Evolutionary conservation across 2,888 invertebrate genomes (phyloP), one percentile per base, ranked within the genome.

Genomic region (Orthosia incerta): DNA sequence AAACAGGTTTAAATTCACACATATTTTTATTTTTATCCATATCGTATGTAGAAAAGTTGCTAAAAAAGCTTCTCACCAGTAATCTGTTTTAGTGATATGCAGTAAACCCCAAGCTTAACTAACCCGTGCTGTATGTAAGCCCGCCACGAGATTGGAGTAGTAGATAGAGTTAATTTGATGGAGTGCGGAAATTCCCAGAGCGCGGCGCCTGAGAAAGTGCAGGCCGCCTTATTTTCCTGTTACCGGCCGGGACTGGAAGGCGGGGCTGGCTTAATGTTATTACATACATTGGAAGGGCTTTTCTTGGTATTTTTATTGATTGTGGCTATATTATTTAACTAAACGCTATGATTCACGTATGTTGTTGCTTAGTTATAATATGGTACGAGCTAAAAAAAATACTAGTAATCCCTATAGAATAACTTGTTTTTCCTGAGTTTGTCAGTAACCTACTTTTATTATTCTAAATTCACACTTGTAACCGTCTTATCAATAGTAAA

Each of bases 101-200:
- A 39, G 39, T 39, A 39, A 39, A 39, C 39, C 5, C 23, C 2
- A 23, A 20, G 39, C 51, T 31, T 31, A 31, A 51, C 16, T n/a
- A 15, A 46, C n/a, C 16, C n/a, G 31, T n/a, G 51, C 45, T 39
- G n/a, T n/a, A 9, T 50, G 39, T 51, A 9, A 50, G 20, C 59
- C 13, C 20, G n/a, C 46, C 50, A n/a, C 51, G 23, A 65, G 56
- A 56, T 64, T 16, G 18, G 16, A 61, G 23, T 26, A 51, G 18
- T 50, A n/a, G 81, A 75, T 76, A 72, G 26, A 59, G 64, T 26
- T 61, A 63, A 73, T 73, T 67, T 67, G 55, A 20, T 53, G 20
- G 71, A 73, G 64, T 65, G 69, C 51, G 83, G 77, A 66, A 74
- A 74, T 84, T 79, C 86, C 84, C 77, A 45, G 13, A 55, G 74